Conservation (phyloP, 2,797 vertebrate species). For the Xyrichtys novacula region DNA sequence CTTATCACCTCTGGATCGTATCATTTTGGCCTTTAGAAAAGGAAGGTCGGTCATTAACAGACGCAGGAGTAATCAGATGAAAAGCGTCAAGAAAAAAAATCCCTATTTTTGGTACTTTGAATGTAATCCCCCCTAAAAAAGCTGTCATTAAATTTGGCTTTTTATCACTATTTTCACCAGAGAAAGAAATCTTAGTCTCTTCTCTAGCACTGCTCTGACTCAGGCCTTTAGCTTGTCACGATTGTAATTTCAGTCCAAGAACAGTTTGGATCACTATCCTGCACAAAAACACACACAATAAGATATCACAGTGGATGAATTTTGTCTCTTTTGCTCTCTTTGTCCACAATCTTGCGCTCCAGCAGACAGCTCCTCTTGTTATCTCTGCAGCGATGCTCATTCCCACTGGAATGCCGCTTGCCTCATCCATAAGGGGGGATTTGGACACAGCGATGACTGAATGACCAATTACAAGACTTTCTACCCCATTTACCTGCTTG, state of each 20-base stretch:
- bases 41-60: neutral
- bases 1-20: neutral
- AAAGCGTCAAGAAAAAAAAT: constrained; percentile 21
- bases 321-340: constrained; percentile 6
- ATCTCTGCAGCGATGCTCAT: constrained; percentile 45
- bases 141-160: neutral
- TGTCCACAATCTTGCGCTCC: constrained; percentile 1
- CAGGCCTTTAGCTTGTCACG: neutral
- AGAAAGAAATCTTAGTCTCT: neutral
- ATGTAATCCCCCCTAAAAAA: neutral
- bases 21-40: neutral
- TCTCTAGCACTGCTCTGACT: neutral
- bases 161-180: neutral
- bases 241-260: neutral
- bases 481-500: constrained; percentile 58
- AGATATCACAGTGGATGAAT: neutral
- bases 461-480: constrained; percentile 63
- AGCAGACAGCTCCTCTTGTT: constrained; percentile 39
- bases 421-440: constrained; percentile 35
- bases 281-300: neutral
- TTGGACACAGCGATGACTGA: constrained; percentile 58
- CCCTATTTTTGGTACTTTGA: neutral
- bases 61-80: neutral
- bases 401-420: constrained; percentile 61
- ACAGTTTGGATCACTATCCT: neutral